A percentile compares a stretch with the other conserved stretches of the same genome.
Evolutionary conservation across 2,888 invertebrate species (phyloP).

Genomic region (Rotaria socialis): DNA sequence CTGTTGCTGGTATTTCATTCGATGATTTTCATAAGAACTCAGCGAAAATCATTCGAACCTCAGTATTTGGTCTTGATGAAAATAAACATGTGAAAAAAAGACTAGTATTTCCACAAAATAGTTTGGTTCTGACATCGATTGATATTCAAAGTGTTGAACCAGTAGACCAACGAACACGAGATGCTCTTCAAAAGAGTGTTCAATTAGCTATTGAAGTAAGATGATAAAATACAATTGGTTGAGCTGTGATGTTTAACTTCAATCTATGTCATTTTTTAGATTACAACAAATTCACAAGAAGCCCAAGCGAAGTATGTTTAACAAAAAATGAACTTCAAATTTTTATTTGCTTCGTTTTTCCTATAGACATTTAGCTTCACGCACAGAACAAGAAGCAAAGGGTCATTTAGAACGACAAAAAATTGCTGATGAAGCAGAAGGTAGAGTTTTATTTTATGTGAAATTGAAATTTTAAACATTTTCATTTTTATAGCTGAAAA

Average conservation of each 20-base stretch:
- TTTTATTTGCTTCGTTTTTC: neutral
- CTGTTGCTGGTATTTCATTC: conserved; percentile 61
- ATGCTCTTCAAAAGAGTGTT: conserved; percentile 62
- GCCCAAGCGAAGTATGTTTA: conserved; percentile 58
- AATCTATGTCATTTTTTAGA: conserved; percentile 58
- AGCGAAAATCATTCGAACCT: conserved; percentile 60
- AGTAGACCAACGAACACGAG: conserved; percentile 62
- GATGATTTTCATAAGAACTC: conserved; percentile 63
- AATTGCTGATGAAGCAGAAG: conserved; percentile 61
- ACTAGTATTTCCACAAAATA: conserved; percentile 61
- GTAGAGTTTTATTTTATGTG: neutral
- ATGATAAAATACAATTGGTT: neutral
- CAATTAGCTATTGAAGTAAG: conserved; percentile 58
- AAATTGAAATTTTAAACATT: neutral
- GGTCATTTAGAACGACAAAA: conserved; percentile 62
- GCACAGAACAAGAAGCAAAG: conserved; percentile 62
- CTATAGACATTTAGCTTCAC: conserved; percentile 60
- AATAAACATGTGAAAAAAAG: conserved; percentile 58
- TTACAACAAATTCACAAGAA: conserved; percentile 63
- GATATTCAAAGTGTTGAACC: conserved; percentile 63
- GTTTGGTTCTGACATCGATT: conserved; percentile 60
- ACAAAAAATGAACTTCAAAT: neutral
- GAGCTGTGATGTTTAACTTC: too few species aligned
- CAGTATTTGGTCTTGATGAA: conserved; percentile 62
- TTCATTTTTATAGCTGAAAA: conserved; percentile 55